Base-by-base conservation (phyloP, 2,113 vertebrate species). In the Neolamprologus falcicula region DNA sequence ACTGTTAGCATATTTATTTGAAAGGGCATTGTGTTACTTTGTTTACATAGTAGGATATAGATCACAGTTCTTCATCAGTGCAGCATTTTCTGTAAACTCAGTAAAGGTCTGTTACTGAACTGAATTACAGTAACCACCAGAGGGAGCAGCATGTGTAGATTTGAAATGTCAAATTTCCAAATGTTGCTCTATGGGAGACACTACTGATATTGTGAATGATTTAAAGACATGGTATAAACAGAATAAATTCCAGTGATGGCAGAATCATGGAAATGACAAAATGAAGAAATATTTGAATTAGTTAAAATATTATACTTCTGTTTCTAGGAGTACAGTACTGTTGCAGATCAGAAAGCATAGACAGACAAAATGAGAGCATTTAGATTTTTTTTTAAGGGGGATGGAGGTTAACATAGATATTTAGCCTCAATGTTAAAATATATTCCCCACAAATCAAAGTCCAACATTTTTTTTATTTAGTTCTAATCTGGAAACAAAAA, bases 401-500 rank as follows among this genome's bases (percentile, higher is more conserved):
- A 40, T 37, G 59, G 59, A 21, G 35, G 33, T 37, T 59, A 59
- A 68, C 19, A 9, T n/a, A 40, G n/a, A 37, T 21, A 68, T 68
- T 68, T 40, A 1, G 35, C 11, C 5, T 21, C 63, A 13, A n/a
- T 0, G 7, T 21, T 11, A 66, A 1, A 66, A 66, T 2, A n/a
- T 37, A 2, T 31, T 31, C 57, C 28, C 14, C 26, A 1, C 57
- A 61, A 17, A 31, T 59, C 14, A 31, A 59, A 59, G 26, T 59
- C 26, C 57, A 61, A 1, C 9, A 31, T 57, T 61, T 12, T 31
- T 9, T 37, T 68, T 21, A 68, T n/a, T 68, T 68, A 40, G 19
- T 68, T 40, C 7, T 68, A 40, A 68, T 14, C 35, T 40, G 17
- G 31, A 37, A 66, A n/a, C 6, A n/a, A 66, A 66, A 66, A 35